phyloP scores from a whole-genome alignment of 2,113 vertebrate species.

The Monarcha castaneiventris region DNA sequence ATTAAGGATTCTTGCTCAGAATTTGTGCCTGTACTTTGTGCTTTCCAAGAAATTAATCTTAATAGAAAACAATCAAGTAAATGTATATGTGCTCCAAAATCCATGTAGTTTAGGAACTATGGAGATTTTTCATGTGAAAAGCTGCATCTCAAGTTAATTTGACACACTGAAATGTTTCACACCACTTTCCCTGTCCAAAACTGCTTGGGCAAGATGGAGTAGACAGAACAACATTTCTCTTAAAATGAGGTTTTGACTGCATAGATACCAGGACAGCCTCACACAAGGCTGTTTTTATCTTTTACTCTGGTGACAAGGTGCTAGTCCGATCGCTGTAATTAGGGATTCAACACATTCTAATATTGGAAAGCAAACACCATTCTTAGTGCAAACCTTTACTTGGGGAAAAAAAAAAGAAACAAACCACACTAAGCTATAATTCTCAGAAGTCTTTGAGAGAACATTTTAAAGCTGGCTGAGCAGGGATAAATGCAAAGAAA shows the following conservation, averaged over 20 bases:
- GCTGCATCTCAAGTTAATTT: neutral
- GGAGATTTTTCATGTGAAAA: neutral
- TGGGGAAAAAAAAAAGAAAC: neutral
- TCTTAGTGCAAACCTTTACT: neutral
- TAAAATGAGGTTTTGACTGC: neutral
- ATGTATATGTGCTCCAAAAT: neutral
- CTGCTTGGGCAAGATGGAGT: neutral
- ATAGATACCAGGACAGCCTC: neutral
- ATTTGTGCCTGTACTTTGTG: neutral
- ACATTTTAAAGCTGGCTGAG: neutral
- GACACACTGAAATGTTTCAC: neutral
- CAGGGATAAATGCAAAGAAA: constrained; percentile 18
- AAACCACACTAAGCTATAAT: neutral
- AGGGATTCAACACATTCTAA: neutral
- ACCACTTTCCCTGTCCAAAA: neutral
- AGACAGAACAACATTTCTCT: neutral
- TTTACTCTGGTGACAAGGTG: neutral
- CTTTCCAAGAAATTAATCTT: neutral
- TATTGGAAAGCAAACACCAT: neutral
- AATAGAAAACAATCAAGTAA: neutral
- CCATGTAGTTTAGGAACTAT: neutral
- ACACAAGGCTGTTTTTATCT: neutral
- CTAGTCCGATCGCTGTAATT: neutral
- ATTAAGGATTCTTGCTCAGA: neutral
- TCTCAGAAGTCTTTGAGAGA: neutral